Conservation (phyloP, 2,888 invertebrate species). For the Agrochola circellaris region DNA sequence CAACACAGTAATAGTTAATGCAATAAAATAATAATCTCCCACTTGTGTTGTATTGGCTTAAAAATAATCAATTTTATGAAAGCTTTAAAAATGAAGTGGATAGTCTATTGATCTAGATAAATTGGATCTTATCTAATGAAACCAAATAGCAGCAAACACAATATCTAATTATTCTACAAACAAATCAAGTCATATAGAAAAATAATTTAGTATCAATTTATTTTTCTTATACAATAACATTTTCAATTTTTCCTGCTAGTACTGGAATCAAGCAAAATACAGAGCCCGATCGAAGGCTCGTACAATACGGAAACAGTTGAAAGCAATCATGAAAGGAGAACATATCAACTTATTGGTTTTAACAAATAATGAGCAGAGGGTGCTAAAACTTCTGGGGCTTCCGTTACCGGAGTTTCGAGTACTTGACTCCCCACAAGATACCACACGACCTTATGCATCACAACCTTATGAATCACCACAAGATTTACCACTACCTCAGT, state of each 20-base stretch:
- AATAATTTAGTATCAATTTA: fast-evolving
- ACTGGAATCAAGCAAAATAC: conserved; percentile 25
- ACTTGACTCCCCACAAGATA: neutral
- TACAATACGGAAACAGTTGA: conserved; percentile 23
- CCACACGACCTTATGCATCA: neutral
- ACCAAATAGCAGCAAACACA: neutral
- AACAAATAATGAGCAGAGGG: conserved; percentile 15
- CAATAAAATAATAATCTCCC: neutral
- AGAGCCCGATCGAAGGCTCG: conserved; percentile 6
- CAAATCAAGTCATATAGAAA: neutral
- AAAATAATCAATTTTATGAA: neutral
- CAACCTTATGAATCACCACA: neutral
- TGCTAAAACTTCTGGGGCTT: conserved; percentile 12
- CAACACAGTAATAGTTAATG: neutral
- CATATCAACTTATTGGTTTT: conserved; percentile 14
- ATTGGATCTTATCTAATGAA: neutral
- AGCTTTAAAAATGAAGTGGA: neutral
- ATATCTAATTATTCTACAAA: neutral
- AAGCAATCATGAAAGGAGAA: conserved; percentile 20
- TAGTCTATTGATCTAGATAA: neutral
- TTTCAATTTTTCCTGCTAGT: neutral
- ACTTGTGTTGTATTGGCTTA: neutral
- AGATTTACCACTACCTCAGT: neutral
- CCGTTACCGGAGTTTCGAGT: conserved; percentile 21
- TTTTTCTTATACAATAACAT: neutral